Evolutionary conservation across 2,888 invertebrate genomes (phyloP), one percentile per base, ranked within the genome.

Genomic region (Agrilus biguttatus): DNA sequence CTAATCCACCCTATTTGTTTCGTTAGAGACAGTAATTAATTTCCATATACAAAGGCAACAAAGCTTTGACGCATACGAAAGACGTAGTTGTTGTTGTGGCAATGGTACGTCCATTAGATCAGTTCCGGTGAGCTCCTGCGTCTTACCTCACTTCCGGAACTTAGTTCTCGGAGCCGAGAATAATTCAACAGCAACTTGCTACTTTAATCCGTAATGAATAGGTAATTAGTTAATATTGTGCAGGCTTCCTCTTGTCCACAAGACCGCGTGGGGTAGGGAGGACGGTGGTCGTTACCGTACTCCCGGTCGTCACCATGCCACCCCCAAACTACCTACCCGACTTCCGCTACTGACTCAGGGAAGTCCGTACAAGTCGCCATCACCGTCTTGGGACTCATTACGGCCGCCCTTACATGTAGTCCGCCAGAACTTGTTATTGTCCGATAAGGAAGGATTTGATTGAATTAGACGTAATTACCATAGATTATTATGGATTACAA

Each of bases 201-300:
- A 66, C 66, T 66, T 60, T 65, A 66, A 66, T 63, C 66, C 63
- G 60, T 66, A 66, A 67, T 67, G 66, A 68, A 67, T 67, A 66
- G 66, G 65, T 67, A 67, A 67, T 67, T 66, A 66, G 65, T 65
- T 62, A 61, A 64, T 62, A 64, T 63, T 65, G 63, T 59, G 58
- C 46, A 48, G 45, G 47, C 47, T 47, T 49, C 47, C 55, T 54
- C 61, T 62, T 63, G 65, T 64, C 65, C 63, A 62, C 41, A 49
- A 51, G 51, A 49, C 51, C 51, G 49, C 48, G 49, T 49, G 28
- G 10, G 28, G 28, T 2, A 2, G 10, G 10, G 28, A 4, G 28
- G 28, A 4, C 10, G 10, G 28, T 28, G 28, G 28, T 28, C 8
- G 28, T 28, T 28, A 10, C 28, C 28, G 28, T 10, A 28, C 10